Conservation (phyloP, 2,888 invertebrate species). For the Rambutsinella grinnellia region DNA sequence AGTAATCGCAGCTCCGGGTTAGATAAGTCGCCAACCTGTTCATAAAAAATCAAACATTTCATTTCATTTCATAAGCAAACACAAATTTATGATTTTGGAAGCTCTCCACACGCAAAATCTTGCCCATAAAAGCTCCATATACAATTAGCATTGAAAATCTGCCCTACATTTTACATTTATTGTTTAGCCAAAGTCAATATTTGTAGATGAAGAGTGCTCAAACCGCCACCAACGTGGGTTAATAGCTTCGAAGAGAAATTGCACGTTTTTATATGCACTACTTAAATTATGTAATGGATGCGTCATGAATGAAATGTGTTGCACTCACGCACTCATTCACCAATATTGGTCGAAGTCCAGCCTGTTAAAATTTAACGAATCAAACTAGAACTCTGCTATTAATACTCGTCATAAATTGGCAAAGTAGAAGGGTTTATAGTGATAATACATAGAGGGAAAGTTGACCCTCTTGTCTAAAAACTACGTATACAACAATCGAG, state of each 20-base stretch:
- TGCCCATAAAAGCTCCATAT: neutral
- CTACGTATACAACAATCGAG: too few relatives aligned
- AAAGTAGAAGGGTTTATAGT: too few relatives aligned
- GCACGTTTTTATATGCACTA: neutral
- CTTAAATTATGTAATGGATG: neutral
- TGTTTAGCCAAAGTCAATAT: neutral
- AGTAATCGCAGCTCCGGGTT: slow-evolving; percentile 91
- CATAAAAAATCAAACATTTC: slow-evolving; percentile 12
- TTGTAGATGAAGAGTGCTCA: neutral
- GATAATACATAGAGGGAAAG: too few relatives aligned
- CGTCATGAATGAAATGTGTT: neutral
- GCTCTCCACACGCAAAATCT: too few relatives aligned
- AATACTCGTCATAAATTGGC: too few relatives aligned
- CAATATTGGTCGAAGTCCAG: too few relatives aligned
- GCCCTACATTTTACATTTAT: neutral
- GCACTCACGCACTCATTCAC: neutral
- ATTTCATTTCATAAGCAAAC: neutral
- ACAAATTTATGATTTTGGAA: too few relatives aligned
- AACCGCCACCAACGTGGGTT: neutral
- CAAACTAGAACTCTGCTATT: too few relatives aligned
- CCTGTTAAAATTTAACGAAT: too few relatives aligned
- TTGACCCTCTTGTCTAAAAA: too few relatives aligned
- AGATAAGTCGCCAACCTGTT: slow-evolving; percentile 89
- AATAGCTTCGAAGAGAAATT: neutral
- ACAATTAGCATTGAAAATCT: neutral